phyloP scores from a whole-genome alignment of 1,140 invertebrate genomes.

The Myzus persicae region DNA sequence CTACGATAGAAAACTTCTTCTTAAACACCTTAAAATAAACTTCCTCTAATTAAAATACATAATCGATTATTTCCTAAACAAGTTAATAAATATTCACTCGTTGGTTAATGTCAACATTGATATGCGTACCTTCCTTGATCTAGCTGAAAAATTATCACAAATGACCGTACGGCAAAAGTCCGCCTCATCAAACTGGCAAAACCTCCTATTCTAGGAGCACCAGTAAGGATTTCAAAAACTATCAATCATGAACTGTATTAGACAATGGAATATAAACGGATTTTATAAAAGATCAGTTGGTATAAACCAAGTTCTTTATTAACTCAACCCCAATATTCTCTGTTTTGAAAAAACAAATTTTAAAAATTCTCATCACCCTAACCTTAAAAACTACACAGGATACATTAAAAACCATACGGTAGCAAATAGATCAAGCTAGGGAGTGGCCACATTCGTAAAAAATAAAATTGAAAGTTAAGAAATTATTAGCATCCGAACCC shows the following conservation, averaged over 20 bases:
- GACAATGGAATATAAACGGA: not conserved
- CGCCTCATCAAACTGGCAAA: not conserved
- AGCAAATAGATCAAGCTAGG: not conserved
- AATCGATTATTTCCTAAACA: too few relatives aligned
- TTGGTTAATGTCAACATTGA: too few relatives aligned
- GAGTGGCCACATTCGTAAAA: not conserved
- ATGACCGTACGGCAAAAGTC: too few relatives aligned
- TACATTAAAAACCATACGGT: not conserved
- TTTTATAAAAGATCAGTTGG: not conserved
- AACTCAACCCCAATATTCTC: not conserved
- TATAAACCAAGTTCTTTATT: not conserved
- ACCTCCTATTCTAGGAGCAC: not conserved
- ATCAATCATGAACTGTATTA: not conserved
- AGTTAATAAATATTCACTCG: too few relatives aligned
- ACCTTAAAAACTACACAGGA: not conserved
- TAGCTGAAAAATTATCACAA: too few relatives aligned
- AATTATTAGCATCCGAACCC: not conserved
- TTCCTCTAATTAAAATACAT: too few relatives aligned
- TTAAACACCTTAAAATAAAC: too few relatives aligned
- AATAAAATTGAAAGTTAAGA: not conserved
- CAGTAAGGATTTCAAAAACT: not conserved
- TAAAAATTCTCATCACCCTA: not conserved
- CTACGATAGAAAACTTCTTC: too few relatives aligned
- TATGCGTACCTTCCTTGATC: too few relatives aligned
- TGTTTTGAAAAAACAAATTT: conserved; percentile 13